Percentiles rank a stretch among this genome's conserved stretches.
These are phyloP conservation scores for Wasmannia auropunctata DNA, from an alignment of 1,140 invertebrate species.

Conservation along the genomic window DNA sequence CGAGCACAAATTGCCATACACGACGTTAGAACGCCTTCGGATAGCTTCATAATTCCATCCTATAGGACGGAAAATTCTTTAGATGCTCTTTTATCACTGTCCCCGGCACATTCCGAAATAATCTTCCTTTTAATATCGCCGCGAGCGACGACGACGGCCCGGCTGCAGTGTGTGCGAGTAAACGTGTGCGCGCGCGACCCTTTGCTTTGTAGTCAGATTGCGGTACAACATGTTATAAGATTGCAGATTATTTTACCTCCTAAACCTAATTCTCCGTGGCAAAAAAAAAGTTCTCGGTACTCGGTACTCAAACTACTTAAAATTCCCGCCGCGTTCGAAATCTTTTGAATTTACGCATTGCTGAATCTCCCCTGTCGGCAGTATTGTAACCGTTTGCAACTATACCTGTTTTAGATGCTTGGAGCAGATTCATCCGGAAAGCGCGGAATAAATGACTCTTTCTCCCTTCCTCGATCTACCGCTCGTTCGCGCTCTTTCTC, in stretches of 20 bases:
- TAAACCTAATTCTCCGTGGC: slow-evolving; percentile 18
- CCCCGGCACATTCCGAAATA: slow-evolving; percentile 36
- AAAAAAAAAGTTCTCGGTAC: slow-evolving; percentile 4
- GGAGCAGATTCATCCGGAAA: slow-evolving; percentile 51
- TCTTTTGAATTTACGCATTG: slow-evolving; percentile 59
- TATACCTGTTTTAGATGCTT: slow-evolving; percentile 52
- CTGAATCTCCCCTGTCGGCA: slow-evolving; percentile 18
- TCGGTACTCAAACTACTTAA: slow-evolving; percentile 38
- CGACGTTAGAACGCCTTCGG: slow-evolving; percentile 52
- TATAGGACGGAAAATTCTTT: slow-evolving; percentile 47
- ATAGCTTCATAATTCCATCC: slow-evolving; percentile 50
- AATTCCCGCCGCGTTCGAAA: slow-evolving; percentile 32
- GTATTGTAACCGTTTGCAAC: slow-evolving; percentile 53
- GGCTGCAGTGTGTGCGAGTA: too few relatives aligned
- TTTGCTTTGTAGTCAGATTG: not conserved
- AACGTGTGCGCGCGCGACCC: not conserved
- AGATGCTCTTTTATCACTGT: slow-evolving; percentile 50
- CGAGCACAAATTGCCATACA: slow-evolving; percentile 43
- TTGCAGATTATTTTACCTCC: slow-evolving; percentile 19
- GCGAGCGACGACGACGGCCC: too few relatives aligned
- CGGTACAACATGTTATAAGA: not conserved
- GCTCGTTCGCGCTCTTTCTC: slow-evolving; percentile 9
- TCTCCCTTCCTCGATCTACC: slow-evolving; percentile 10
- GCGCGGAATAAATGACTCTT: slow-evolving; percentile 47
- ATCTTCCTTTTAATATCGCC: slow-evolving; percentile 45